Percentiles rank a stretch among this genome's conserved stretches.
phyloP scores from a whole-genome alignment of 2,113 vertebrate species.

The Aleadryas rufinucha region DNA sequence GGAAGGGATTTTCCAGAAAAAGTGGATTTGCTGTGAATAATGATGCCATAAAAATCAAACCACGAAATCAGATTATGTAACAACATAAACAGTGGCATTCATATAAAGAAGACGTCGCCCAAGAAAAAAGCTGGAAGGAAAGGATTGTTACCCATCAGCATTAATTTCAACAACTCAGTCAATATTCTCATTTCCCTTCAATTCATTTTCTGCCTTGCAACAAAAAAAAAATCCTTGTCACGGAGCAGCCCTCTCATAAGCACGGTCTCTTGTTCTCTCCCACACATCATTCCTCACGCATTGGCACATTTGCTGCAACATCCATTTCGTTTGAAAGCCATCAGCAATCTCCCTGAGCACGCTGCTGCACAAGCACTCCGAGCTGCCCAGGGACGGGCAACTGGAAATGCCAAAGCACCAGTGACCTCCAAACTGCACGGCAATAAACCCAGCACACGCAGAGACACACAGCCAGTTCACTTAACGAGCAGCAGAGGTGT shows the following conservation, averaged over 20 bases:
- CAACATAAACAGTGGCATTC: not conserved
- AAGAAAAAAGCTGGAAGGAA: not conserved
- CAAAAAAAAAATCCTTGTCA: not conserved
- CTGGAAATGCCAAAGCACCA: not conserved
- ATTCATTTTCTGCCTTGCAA: conserved; percentile 13
- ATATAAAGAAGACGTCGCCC: not conserved
- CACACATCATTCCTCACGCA: not conserved
- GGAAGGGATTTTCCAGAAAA: conserved; percentile 43
- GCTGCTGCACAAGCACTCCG: not conserved
- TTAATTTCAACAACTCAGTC: not conserved
- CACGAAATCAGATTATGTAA: conserved; percentile 1
- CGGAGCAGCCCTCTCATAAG: not conserved
- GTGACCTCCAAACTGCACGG: not conserved
- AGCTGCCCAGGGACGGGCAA: not conserved
- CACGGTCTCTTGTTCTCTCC: not conserved
- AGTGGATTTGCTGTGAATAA: conserved; percentile 24
- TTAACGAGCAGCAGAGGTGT: not conserved
- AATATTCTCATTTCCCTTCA: not conserved
- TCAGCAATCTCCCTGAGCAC: not conserved
- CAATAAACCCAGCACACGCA: not conserved
- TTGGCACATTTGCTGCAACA: not conserved
- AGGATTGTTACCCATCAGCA: conserved; percentile 25
- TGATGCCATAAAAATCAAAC: not conserved
- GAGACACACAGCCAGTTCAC: not conserved
- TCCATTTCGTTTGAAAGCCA: conserved; percentile 1